Percentiles rank a stretch among this genome's conserved stretches.
Conservation (phyloP, 1,140 invertebrate genomes). For the Tetramorium simillimum region DNA sequence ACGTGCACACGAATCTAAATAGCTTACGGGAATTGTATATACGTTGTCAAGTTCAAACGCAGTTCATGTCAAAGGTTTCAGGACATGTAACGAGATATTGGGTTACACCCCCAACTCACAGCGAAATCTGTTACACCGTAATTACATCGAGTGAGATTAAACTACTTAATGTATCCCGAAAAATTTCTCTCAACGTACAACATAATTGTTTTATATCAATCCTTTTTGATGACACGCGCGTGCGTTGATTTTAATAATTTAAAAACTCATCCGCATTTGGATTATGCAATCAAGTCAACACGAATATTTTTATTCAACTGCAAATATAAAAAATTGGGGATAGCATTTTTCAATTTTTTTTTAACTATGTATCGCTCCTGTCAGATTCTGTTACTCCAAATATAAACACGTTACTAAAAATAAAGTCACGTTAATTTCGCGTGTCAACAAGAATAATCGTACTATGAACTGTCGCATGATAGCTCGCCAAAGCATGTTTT, state of each 20-base stretch:
- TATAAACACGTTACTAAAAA: conserved; percentile 35
- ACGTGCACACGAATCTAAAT: too few species aligned
- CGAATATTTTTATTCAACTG: conserved; percentile 11
- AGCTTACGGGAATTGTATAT: not conserved
- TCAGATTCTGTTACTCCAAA: not conserved
- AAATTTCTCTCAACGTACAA: not conserved
- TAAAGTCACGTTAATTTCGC: conserved; percentile 46
- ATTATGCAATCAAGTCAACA: not conserved
- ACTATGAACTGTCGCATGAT: not conserved
- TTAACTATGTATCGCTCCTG: not conserved
- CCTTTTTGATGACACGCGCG: not conserved
- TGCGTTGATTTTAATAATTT: not conserved
- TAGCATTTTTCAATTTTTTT: not conserved
- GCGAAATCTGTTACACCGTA: not conserved
- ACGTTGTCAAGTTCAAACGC: conserved; percentile 21
- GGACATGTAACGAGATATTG: conserved; percentile 33
- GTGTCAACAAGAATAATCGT: not conserved
- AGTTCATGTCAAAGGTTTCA: conserved; percentile 36
- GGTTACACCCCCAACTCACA: not conserved
- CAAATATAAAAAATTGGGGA: not conserved
- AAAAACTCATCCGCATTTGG: not conserved
- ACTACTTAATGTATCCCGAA: too few species aligned
- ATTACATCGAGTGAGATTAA: conserved; percentile 5
- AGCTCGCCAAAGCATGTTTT: conserved; percentile 16
- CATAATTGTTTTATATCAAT: not conserved